phyloP scores from a whole-genome alignment of 1,140 invertebrate genomes.

The Druon quercuslanigerum region DNA sequence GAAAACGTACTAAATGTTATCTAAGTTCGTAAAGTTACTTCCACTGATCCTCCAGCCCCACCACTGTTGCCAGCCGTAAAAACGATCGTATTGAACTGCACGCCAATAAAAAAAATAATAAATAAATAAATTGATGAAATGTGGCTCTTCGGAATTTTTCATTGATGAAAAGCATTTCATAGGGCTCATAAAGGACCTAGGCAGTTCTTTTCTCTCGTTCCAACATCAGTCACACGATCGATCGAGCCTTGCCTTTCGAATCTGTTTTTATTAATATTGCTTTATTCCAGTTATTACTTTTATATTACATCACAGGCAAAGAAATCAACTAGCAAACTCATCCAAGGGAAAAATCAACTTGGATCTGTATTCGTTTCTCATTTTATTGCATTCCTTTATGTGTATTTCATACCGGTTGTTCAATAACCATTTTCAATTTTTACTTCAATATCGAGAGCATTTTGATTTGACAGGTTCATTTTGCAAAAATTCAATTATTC shows the following conservation, averaged over 20 bases:
- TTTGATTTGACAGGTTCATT: no score
- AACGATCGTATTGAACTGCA: no score
- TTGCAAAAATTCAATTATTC: no score
- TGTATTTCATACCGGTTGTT: no score
- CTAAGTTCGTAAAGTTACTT: no score
- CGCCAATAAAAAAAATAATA: neutral
- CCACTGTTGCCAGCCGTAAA: no score
- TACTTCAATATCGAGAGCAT: no score
- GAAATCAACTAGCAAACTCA: neutral
- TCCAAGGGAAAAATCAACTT: neutral
- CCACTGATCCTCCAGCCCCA: no score
- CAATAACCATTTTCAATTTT: no score
- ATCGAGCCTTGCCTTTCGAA: neutral
- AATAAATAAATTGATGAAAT: neutral
- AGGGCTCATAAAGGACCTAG: neutral
- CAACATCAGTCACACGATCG: neutral
- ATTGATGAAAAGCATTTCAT: constrained; percentile 3
- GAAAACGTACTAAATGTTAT: no score
- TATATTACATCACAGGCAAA: neutral
- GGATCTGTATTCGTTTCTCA: neutral
- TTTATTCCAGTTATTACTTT: neutral
- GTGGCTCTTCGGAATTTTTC: neutral
- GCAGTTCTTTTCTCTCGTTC: constrained; percentile 9
- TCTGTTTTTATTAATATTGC: constrained; percentile 22
- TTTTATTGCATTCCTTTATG: neutral